Conservation (phyloP, 92 coral and sea anemone genomes). For the Isaurus tuberculatus region DNA sequence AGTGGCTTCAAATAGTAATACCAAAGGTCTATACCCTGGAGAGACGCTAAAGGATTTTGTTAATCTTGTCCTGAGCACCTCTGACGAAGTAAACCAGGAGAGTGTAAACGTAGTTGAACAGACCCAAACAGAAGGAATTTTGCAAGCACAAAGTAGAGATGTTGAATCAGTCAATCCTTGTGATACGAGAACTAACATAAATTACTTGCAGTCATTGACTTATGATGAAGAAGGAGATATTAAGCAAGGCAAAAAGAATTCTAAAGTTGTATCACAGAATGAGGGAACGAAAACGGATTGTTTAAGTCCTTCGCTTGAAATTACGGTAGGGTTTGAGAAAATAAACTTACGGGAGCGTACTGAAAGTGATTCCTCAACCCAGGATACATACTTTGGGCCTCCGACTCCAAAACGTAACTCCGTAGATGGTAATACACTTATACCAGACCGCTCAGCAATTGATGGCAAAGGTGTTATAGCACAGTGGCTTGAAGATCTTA, state of each 20-base stretch:
- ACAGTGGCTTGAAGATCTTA: constrained; percentile 33
- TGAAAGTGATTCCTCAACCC: not conserved
- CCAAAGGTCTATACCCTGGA: constrained; percentile 19
- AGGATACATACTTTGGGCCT: constrained; percentile 43
- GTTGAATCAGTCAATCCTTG: not conserved
- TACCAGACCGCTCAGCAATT: not conserved
- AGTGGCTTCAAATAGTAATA: not conserved
- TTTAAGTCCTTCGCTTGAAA: constrained; percentile 37
- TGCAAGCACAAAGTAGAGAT: not conserved
- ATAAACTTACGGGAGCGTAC: constrained; percentile 22
- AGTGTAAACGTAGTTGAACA: not conserved
- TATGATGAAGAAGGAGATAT: not conserved
- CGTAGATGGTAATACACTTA: not conserved
- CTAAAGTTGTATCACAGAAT: not conserved
- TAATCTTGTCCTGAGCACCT: constrained; percentile 53
- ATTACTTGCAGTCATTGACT: not conserved
- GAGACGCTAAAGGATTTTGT: constrained; percentile 42
- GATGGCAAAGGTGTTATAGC: not conserved
- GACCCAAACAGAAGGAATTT: not conserved
- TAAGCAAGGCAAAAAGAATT: not conserved
- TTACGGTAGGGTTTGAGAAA: constrained; percentile 16
- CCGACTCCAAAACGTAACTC: constrained; percentile 34
- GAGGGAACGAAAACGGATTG: not conserved
- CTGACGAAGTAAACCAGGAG: constrained; percentile 33
- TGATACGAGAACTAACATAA: not conserved